A percentile compares a stretch with the other conserved stretches of the same genome.
Conservation (phyloP, 2,888 invertebrate species). For the Leptothorax acervorum region DNA sequence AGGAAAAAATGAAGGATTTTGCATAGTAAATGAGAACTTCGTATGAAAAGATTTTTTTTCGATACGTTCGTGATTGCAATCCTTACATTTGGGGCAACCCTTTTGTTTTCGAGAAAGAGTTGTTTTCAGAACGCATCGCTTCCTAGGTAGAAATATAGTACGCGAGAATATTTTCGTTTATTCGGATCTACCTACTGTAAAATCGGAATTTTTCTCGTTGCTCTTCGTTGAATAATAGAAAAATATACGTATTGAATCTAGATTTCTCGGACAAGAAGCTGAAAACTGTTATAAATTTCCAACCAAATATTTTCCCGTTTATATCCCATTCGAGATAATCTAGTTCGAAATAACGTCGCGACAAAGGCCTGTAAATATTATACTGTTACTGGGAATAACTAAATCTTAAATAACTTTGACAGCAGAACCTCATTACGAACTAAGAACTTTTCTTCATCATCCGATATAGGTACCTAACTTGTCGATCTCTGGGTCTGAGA, state of each 20-base stretch:
- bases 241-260: constrained; percentile 1
- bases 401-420: neutral
- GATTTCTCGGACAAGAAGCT: neutral
- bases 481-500: neutral
- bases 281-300: neutral
- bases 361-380: neutral
- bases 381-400: neutral
- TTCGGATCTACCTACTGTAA: neutral
- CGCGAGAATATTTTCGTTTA: neutral
- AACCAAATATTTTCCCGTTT: neutral
- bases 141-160: constrained; percentile 52
- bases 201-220: constrained; percentile 10
- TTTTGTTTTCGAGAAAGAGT: constrained; percentile 61
- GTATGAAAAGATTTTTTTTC: neutral
- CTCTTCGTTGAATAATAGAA: constrained; percentile 1
- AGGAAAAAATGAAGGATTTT: neutral
- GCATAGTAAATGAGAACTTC: neutral
- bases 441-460: neutral
- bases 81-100: constrained; percentile 47
- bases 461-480: neutral
- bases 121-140: constrained; percentile 53
- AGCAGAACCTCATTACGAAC: neutral
- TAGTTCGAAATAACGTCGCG: neutral
- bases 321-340: neutral
- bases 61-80: constrained; percentile 57